Evolutionary conservation across 2,888 invertebrate genomes (phyloP), one percentile per base, ranked within the genome.

Genomic region (Unio delphinus): DNA sequence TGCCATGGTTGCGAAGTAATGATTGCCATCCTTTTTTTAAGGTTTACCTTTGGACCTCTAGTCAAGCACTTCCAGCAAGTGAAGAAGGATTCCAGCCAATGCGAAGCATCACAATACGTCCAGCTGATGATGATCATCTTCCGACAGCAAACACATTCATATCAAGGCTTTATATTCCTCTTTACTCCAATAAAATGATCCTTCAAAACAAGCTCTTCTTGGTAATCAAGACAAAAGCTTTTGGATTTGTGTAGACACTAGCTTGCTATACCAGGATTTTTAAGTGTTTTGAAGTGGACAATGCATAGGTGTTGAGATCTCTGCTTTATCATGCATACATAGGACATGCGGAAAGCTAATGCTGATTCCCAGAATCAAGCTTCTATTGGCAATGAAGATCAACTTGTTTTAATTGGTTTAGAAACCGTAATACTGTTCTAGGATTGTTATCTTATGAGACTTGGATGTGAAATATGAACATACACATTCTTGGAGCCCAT

Each of bases 121-220:
- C 99, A 59, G 97, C 97, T 1, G 99, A 99, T 90, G 98, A 99
- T 91, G 95, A 95, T 73, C 98, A 99, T 91, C 92, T 99, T 82
- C 99, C 99, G 82, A 99, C 99, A 71, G 99, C 99, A 82, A 99
- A 99, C 92, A 99, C 99, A 34, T 99, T 99, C 93, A 99, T 99
- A 91, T 98, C 98, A 77, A 94, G 99, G 80, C 94, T 99, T 80
- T 99, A 99, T 92, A 96, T 99, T 91, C 99, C 99, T 75, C 93
- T 99, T 83, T 99, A 99, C 92, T 98, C 98, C 86, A 91, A 92
- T 65, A 92, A 92, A 83, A 89, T 90, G 62, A 91, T 99, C 87
- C 93, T 99, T 88, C 94, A 96, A 90, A 95, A 96, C 91, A 99
- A 99, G 92, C 93, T 99, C 83, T 92, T 98, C 83, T 93, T 98